phyloP scores from a whole-genome alignment of 1,140 invertebrate genomes.

The Zaprionus taronus region DNA sequence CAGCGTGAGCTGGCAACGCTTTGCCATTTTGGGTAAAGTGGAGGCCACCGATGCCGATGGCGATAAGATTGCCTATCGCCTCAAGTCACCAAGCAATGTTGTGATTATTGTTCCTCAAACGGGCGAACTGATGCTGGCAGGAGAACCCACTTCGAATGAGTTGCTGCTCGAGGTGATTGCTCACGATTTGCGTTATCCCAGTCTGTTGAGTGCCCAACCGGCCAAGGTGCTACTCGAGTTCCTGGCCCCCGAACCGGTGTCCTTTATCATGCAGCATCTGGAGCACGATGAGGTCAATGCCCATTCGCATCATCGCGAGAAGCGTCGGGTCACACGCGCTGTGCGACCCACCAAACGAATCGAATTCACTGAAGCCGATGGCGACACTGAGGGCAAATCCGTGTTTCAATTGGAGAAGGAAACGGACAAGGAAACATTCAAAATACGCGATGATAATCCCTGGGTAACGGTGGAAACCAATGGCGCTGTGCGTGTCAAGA shows the following conservation, averaged over 20 bases:
- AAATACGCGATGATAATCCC: constrained; percentile 95
- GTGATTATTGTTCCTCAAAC: constrained; percentile 96
- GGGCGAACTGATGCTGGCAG: constrained; percentile 92
- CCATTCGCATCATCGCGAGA: constrained; percentile 88
- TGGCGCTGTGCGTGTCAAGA: constrained; percentile 95
- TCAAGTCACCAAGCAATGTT: constrained; percentile 91
- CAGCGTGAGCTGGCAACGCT: constrained; percentile 89
- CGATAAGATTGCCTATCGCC: constrained; percentile 93
- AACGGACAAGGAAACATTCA: constrained; percentile 95
- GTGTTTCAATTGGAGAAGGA: constrained; percentile 96
- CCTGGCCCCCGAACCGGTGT: constrained; percentile 86
- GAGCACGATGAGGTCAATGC: constrained; percentile 86
- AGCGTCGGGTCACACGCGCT: constrained; percentile 93
- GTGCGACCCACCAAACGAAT: constrained; percentile 96
- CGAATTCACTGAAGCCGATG: constrained; percentile 96
- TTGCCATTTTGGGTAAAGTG: constrained; percentile 92
- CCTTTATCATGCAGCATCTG: constrained; percentile 82
- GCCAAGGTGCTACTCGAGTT: constrained; percentile 92
- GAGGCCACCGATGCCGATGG: constrained; percentile 93
- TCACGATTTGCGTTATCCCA: constrained; percentile 91
- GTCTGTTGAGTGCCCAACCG: constrained; percentile 88
- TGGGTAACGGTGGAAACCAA: constrained; percentile 97
- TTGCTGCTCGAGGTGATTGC: constrained; percentile 90
- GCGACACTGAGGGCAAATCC: constrained; percentile 93
- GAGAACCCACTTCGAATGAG: constrained; percentile 90